Base-by-base conservation (phyloP, 1,140 invertebrate genomes). In the Manduca sexta region DNA sequence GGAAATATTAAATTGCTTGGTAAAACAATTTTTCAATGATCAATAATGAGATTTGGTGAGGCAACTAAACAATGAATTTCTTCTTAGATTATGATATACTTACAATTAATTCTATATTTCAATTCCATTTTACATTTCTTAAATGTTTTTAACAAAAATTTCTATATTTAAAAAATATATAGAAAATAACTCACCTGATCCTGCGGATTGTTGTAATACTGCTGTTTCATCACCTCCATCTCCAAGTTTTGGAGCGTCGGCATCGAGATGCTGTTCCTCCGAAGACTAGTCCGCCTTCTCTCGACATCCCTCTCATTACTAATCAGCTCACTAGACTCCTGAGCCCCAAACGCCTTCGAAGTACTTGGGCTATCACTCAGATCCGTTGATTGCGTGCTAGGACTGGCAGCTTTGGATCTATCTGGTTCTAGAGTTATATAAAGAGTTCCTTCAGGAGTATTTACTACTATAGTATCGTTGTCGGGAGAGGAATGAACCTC, bases 191-290 rank as follows among this genome's bases (percentile, higher is more conserved):
- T 69, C 30, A 84, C 81, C 62, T 60, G 69, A 51, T 81, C 75
- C 30, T 74, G 72, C n/a, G 68, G 64, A 49, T 74, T 74, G 18
- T 69, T 69, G 40, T 73, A 26, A 46, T 80, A 78, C 45, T 80
- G 72, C 31, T 83, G 79, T 43, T 63, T 74, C 49, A 86, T 39
- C 5, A 69, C 66, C 31, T 82, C 78, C 34, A 77, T 41, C 47
- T 86, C 82, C 56, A 87, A 48, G 39, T 80, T 81, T 31, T 77
- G 72, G 12, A 87, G 43, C 3, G 81, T 76, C 3, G 86, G 86
- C 73, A 87, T 74, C n/a, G 86, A 87, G 40, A 87, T 84, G 0
- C 84, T 86, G 45, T 86, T 87, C 29, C 83, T 78, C 47, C 86
- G 67, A 41, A 86, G 49, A 14, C 68, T 64, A 2, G 61, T 48